Base-by-base conservation (phyloP, 2,888 invertebrate species). In the Octonoba sinensis region DNA sequence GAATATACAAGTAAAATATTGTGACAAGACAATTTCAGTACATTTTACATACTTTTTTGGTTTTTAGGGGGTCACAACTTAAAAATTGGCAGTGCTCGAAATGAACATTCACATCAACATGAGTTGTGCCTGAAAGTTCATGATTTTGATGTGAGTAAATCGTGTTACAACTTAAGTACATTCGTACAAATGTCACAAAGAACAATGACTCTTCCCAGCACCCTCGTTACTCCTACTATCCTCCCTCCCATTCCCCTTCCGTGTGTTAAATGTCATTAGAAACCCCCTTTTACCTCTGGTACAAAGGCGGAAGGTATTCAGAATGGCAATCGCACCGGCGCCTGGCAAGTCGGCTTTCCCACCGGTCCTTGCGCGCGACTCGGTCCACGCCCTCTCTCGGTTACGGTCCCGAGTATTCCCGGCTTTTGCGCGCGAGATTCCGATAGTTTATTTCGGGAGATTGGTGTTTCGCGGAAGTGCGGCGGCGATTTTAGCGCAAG, bases 261-360 rank as follows among this genome's bases (percentile, higher is more conserved):
- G 16, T 27, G 36, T 36, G 36, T 36, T 36, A 36, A 36, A 36
- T 36, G 36, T 24, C 59, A 59, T 27, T 59, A 24, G 16, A 20
- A 22, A 22, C 24, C 59, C 59, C 15, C 27, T 59, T 22, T 22
- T 22, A 12, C 20, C 20, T 12, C 20, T 24, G 44, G 20, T 51
- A 54, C 47, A 36, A 8, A 36, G 36, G 36, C 36, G 8, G 8
- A 36, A 36, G 36, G 36, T 8, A 36, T 8, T 36, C 36, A 36
- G 67, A 51, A 36, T 60, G 67, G 59, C 75, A 75, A 70, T 70
- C 62, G 76, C 64, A 64, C 70, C 64, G 69, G 76, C 76, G 76
- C 76, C 76, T 77, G 76, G 22, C 62, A 77, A 70, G 76, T 77
- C 64, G 69, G 27, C 76, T 70, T 70, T 64, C 69, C 76, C 69